Conservation (phyloP, 1,140 invertebrate species). For the Sipha flava region DNA sequence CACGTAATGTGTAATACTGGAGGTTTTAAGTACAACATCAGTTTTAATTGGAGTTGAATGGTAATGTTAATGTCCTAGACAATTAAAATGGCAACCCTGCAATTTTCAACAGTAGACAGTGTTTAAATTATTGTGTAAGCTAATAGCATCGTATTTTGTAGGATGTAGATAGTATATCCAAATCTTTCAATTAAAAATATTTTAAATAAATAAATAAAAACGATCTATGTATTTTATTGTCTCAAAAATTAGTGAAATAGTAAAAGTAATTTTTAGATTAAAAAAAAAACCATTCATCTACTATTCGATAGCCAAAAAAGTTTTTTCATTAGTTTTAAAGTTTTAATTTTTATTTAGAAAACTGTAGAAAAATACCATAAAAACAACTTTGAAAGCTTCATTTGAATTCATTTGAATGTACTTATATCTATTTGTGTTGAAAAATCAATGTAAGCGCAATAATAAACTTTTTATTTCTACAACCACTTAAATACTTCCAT, state of each 20-base stretch:
- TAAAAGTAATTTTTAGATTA: background rate
- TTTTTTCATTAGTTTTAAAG: conserved; percentile 8
- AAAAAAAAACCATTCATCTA: background rate
- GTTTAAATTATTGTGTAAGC: no score
- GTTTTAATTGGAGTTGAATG: background rate
- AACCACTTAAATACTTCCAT: no score
- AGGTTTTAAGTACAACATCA: background rate
- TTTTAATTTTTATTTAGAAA: conserved; percentile 9
- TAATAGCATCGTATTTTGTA: no score
- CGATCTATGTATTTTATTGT: no score
- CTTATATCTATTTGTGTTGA: no score
- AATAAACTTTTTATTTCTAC: no score
- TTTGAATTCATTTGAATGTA: background rate
- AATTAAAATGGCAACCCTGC: background rate
- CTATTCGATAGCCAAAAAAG: background rate
- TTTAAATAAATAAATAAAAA: no score
- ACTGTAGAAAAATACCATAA: background rate
- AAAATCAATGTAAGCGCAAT: no score
- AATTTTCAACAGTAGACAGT: no score
- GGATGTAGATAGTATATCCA: no score
- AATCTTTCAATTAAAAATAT: no score
- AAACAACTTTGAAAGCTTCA: background rate
- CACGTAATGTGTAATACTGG: background rate
- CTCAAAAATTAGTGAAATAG: no score
- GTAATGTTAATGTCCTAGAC: background rate